A percentile compares a stretch with the other conserved stretches of the same genome.
These are phyloP conservation scores for Drosophila barbarae DNA, from an alignment of 2,888 invertebrate species.

Conservation along the genomic window DNA sequence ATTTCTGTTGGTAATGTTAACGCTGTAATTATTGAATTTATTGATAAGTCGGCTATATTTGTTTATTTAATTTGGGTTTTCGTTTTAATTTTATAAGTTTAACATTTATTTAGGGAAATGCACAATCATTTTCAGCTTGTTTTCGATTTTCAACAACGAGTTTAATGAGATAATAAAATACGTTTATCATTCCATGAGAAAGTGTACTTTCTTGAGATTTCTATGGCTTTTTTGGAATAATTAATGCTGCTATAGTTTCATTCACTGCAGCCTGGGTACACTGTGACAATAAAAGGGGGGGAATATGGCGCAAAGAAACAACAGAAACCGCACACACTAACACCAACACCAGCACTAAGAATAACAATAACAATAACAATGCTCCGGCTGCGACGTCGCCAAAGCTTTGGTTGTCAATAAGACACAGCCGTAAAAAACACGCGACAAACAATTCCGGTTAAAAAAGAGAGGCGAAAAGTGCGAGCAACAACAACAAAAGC, in stretches of 20 bases:
- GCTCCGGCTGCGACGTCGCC: conserved; percentile 42
- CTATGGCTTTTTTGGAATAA: neutral
- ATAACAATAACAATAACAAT: conserved; percentile 61
- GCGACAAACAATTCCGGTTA: conserved; percentile 56
- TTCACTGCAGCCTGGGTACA: neutral
- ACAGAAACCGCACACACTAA: conserved; percentile 52
- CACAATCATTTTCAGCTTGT: neutral
- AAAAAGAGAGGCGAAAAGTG: conserved; percentile 33
- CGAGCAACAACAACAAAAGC: conserved; percentile 19
- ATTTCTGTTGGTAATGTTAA: neutral
- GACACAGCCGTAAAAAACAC: conserved; percentile 44
- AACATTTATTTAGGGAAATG: neutral
- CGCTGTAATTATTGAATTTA: neutral
- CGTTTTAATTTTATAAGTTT: neutral
- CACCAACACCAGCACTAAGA: conserved; percentile 44
- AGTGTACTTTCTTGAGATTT: neutral
- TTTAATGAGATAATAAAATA: too few species aligned
- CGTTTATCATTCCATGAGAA: too few species aligned
- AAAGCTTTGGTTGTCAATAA: conserved; percentile 49
- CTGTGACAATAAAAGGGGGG: conserved; percentile 12
- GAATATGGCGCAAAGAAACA: conserved; percentile 37
- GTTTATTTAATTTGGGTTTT: neutral
- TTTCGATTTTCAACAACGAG: too few species aligned
- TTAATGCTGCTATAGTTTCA: neutral
- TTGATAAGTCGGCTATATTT: neutral